These are phyloP conservation scores for Albula glossodonta DNA, from an alignment of 2,113 vertebrate species.

Conservation along the genomic window DNA sequence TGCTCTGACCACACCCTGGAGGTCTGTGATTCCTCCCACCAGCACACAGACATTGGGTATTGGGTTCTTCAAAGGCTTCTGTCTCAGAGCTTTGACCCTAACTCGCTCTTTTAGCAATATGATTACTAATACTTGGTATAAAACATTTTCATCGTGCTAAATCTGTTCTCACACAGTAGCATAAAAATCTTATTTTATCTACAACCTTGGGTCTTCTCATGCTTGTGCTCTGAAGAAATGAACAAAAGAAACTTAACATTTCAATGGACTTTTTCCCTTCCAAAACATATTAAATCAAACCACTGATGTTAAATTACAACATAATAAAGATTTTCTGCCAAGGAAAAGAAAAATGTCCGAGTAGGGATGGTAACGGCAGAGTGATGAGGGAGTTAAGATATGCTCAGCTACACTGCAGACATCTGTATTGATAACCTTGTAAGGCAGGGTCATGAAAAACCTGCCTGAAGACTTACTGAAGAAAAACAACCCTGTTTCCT, in stretches of 20 bases:
- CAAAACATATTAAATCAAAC: neutral
- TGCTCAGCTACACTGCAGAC: neutral
- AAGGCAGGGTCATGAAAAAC: neutral
- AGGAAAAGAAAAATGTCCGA: neutral
- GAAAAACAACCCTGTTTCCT: neutral
- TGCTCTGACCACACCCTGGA: neutral
- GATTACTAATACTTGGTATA: too few relatives aligned
- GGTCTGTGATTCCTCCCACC: neutral
- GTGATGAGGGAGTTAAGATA: neutral
- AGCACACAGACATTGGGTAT: neutral
- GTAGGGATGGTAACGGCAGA: neutral
- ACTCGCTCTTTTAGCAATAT: too few relatives aligned
- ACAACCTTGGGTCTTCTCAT: too few relatives aligned
- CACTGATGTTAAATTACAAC: neutral
- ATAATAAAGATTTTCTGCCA: neutral
- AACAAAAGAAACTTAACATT: too few relatives aligned
- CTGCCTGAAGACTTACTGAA: neutral
- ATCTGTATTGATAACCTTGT: slow-evolving; percentile 19
- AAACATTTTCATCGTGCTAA: too few relatives aligned
- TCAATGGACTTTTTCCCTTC: neutral
- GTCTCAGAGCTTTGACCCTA: neutral
- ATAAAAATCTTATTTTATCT: too few relatives aligned
- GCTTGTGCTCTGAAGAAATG: too few relatives aligned
- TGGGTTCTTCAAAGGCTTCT: neutral
- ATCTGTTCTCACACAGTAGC: too few relatives aligned